phyloP scores from a whole-genome alignment of 1,140 invertebrate genomes.

The Neodiprion pinetum region DNA sequence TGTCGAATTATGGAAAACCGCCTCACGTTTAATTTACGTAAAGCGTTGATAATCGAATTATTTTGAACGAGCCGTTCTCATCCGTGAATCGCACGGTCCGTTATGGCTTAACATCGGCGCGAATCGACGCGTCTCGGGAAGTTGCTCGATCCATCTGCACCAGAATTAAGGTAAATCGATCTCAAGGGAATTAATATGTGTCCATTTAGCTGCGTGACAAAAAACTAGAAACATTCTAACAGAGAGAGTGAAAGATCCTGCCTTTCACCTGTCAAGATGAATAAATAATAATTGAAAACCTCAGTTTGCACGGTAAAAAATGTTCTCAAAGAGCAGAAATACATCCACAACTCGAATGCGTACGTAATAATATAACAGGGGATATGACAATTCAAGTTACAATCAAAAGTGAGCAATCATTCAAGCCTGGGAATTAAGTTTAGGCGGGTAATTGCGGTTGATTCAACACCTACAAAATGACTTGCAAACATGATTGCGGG shows the following conservation, averaged over 20 bases:
- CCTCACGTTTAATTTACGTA: background rate
- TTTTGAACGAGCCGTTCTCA: constrained; percentile 3
- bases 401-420: too few relatives aligned
- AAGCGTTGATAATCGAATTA: constrained; percentile 2
- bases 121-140: background rate
- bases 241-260: background rate
- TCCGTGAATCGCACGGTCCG: constrained; percentile 1
- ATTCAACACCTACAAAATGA: background rate
- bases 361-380: too few relatives aligned
- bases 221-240: too few relatives aligned
- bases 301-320: too few relatives aligned
- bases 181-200: background rate
- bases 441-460: background rate
- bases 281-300: too few relatives aligned
- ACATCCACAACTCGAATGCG: too few relatives aligned
- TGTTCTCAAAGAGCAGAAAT: too few relatives aligned
- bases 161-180: background rate
- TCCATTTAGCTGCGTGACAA: background rate
- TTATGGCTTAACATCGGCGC: background rate
- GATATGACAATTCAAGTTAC: too few relatives aligned
- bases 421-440: too few relatives aligned
- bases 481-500: background rate
- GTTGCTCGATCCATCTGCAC: background rate
- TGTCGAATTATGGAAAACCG: background rate
- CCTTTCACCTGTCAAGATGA: background rate